Evolutionary conservation across 2,888 invertebrate species (phyloP), one percentile per base, ranked within the genome.

Genomic region (Perizoma affinitatum): DNA sequence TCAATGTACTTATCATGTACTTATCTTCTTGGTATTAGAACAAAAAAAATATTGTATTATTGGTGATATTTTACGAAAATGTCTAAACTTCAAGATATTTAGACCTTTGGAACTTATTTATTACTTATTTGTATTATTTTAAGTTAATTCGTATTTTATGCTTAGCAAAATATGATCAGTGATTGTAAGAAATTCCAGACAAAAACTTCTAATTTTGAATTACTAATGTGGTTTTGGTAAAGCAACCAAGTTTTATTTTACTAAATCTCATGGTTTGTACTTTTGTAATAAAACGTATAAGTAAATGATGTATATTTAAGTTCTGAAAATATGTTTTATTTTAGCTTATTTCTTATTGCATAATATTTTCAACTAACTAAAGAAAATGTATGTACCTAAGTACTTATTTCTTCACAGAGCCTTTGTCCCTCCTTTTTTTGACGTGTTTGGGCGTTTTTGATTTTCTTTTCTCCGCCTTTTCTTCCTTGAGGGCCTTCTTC

Each of bases 381-480:
- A 36, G 49, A 51, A 44, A 48, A 44, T 38, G 51, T 43, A 36
- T 51, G 6, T 51, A 53, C 51, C 49, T 54, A 54, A 1, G 42
- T 54, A 61, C 61, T 74, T 80, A 91, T 76, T 88, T 90, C 71
- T 86, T 87, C 8, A 68, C 79, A 42, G 80, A 67, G 5, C 88
- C 88, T 80, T 95, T 96, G 79, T 97, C 97, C 78, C 96, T 95
- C 68, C 96, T 93, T 78, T 98, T 99, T 80, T 99, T 99, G 0
- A 98, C 86, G 84, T 98, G 97, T 84, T 99, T 99, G 74, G 98
- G 98, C 0, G 96, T 94, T 93, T 99, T 99, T 0, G 92, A 93
- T 92, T 97, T 97, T 51, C 98, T 93, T 77, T 96, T 97, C 70
- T 98, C 98, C 0, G 98, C 96, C 78, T 97, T 95, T 54, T 96